phyloP scores from a whole-genome alignment of 1,140 invertebrate species.

The Acromyrmex echinatior region DNA sequence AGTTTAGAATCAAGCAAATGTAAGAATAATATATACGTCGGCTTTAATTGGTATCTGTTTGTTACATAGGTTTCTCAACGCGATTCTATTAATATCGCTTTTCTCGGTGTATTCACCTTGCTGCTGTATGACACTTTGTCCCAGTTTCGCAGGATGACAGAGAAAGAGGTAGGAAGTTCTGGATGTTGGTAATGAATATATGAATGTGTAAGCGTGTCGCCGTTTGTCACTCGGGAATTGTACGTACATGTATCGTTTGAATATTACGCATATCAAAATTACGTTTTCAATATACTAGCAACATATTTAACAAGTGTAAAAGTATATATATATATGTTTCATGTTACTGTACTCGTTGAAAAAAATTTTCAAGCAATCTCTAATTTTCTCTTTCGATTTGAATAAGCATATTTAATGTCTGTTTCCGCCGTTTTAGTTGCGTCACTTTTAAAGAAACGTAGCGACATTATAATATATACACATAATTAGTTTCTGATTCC shows the following conservation, averaged over 20 bases:
- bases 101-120: conserved; percentile 41
- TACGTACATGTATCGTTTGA: conserved; percentile 32
- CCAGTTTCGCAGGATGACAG: conserved; percentile 44
- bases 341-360: neutral
- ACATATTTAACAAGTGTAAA: neutral
- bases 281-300: conserved; percentile 9
- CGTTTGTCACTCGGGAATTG: conserved; percentile 27
- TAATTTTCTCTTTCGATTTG: neutral
- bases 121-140: conserved; percentile 54
- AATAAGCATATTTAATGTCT: no score
- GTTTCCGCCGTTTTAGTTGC: no score
- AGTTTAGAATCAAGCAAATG: conserved; percentile 9
- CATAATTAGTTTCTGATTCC: neutral
- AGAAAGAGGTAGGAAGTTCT: conserved; percentile 41
- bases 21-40: neutral
- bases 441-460: no score
- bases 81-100: conserved; percentile 61
- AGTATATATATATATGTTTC: no score
- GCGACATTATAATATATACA: neutral
- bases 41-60: conserved; percentile 52
- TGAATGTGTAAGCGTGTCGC: conserved; percentile 63
- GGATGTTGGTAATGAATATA: conserved; percentile 67
- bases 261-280: conserved; percentile 29
- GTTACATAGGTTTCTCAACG: conserved; percentile 27
- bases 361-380: neutral